phyloP scores from a whole-genome alignment of 2,888 invertebrate genomes.

The Atrina japonica region DNA sequence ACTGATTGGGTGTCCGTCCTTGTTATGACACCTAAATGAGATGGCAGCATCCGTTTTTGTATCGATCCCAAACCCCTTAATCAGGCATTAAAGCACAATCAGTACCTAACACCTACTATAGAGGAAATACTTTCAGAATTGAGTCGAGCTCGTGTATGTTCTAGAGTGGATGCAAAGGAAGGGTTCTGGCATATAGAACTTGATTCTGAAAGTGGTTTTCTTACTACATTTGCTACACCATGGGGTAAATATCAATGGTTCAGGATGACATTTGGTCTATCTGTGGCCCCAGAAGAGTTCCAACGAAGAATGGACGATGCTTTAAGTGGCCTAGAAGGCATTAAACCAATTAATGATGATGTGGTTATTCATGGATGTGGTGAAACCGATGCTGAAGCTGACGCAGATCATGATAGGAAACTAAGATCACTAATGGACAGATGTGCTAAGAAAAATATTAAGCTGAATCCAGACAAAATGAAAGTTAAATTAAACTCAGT shows the following conservation, averaged over 20 bases:
- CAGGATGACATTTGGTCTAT: conserved; percentile 48
- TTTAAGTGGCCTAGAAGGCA: conserved; percentile 35
- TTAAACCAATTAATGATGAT: conserved; percentile 44
- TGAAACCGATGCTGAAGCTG: conserved; percentile 39
- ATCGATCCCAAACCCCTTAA: conserved; percentile 49
- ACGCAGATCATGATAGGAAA: conserved; percentile 10
- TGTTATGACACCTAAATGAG: conserved; percentile 36
- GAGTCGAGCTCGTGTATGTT: conserved; percentile 8
- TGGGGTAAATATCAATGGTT: conserved; percentile 48
- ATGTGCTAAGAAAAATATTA: conserved; percentile 35
- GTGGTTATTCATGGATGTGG: conserved; percentile 42
- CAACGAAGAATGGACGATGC: conserved; percentile 43
- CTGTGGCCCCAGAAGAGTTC: conserved; percentile 41
- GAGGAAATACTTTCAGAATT: conserved; percentile 34
- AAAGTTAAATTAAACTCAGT: conserved; percentile 31
- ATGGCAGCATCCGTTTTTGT: too few relatives aligned
- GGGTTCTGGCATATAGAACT: conserved; percentile 44
- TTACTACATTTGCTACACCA: conserved; percentile 52
- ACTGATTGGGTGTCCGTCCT: conserved; percentile 51
- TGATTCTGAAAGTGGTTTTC: conserved; percentile 37
- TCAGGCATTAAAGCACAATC: conserved; percentile 36
- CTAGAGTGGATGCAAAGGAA: conserved; percentile 30
- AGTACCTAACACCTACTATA: conserved; percentile 32
- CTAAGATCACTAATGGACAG: conserved; percentile 26
- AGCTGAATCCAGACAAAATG: conserved; percentile 39